phyloP scores from a whole-genome alignment of 2,113 vertebrate species.

The Miniopterus natalensis region DNA sequence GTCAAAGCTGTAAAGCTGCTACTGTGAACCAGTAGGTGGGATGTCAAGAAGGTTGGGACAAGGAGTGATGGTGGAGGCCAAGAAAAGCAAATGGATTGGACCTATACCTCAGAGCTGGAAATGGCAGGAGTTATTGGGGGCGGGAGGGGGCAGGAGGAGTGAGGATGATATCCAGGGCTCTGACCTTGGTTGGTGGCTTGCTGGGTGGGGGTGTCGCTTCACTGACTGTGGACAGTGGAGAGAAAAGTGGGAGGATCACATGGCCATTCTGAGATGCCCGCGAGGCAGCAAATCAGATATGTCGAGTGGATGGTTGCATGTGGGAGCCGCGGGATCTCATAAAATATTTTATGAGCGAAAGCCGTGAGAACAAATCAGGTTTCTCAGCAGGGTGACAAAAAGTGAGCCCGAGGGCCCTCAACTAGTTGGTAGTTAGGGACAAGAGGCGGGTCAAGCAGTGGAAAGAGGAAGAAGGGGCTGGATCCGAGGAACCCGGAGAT shows the following conservation, averaged over 20 bases:
- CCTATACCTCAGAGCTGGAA: background rate
- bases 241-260: background rate
- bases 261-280: background rate
- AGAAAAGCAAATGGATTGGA: background rate
- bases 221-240: background rate
- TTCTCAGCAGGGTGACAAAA: background rate
- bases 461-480: background rate
- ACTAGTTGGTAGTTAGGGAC: background rate
- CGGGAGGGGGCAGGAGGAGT: background rate
- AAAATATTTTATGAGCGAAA: background rate
- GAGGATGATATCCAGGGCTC: background rate
- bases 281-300: background rate
- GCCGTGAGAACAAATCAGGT: background rate
- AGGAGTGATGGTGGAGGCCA: background rate
- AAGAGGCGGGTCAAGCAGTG: background rate
- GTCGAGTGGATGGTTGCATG: no score
- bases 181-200: background rate
- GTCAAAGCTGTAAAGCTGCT: background rate
- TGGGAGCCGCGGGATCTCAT: background rate
- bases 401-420: background rate
- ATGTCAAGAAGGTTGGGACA: background rate
- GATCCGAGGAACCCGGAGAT: background rate
- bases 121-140: background rate
- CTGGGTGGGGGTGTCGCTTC: background rate
- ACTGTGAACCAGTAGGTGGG: background rate